A percentile compares a stretch with the other conserved stretches of the same genome.
These are phyloP conservation scores for Actinernus sp. DNA, from an alignment of 92 coral and sea anemone genomes.

Conservation along the genomic window DNA sequence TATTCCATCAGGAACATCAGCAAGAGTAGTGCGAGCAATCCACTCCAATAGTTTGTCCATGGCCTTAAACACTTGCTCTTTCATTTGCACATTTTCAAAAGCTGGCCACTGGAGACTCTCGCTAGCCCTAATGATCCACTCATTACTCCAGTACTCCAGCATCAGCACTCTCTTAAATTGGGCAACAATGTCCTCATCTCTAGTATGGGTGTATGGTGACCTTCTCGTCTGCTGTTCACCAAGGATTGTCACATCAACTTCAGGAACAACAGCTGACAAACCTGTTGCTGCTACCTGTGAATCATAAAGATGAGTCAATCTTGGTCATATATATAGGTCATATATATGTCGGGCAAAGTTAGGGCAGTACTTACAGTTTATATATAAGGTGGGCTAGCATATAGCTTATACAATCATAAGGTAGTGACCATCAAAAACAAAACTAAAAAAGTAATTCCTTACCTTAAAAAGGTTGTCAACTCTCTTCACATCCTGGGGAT, in stretches of 20 bases:
- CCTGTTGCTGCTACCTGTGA: conserved; percentile 32
- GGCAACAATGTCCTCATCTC: neutral
- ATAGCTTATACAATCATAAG: too few species aligned
- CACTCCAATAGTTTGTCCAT: conserved; percentile 55
- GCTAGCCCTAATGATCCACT: conserved; percentile 36
- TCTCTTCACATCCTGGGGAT: conserved; percentile 26
- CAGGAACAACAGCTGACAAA: conserved; percentile 18
- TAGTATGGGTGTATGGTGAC: conserved; percentile 1
- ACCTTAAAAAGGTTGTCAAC: conserved; percentile 42
- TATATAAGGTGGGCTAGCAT: too few species aligned
- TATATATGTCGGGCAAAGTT: too few species aligned
- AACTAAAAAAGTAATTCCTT: too few species aligned
- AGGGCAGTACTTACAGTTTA: too few species aligned
- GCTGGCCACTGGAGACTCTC: conserved; percentile 69
- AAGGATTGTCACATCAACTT: conserved; percentile 7
- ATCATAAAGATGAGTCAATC: too few species aligned
- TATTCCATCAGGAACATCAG: conserved; percentile 9
- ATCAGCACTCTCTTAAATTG: neutral
- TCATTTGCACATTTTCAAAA: conserved; percentile 33
- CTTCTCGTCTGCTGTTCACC: neutral
- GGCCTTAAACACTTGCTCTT: conserved; percentile 19
- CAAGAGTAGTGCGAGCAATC: conserved; percentile 58
- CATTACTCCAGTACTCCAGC: conserved; percentile 5
- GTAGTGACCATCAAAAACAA: too few species aligned
- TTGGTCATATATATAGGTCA: too few species aligned